Percentiles rank a stretch among this genome's conserved stretches.
phyloP scores from a whole-genome alignment of 2,888 invertebrate species.

The Ormyrus labotus region DNA sequence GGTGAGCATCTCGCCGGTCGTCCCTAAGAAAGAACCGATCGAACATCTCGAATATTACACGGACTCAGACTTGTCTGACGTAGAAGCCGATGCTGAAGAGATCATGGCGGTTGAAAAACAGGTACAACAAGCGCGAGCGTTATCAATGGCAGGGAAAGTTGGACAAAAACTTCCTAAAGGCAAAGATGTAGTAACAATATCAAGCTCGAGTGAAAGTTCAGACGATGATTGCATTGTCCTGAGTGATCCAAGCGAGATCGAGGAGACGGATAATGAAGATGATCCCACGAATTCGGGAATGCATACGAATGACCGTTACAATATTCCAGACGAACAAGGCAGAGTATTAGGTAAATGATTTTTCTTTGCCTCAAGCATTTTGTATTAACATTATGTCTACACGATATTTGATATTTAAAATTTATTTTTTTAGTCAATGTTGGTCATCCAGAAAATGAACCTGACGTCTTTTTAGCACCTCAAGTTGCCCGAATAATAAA shows the following conservation, averaged over 20 bases:
- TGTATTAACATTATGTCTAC: not conserved
- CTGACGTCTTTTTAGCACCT: conserved; percentile 93
- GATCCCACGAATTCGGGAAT: conserved; percentile 94
- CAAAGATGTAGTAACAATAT: conserved; percentile 85
- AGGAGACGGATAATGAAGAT: conserved; percentile 86
- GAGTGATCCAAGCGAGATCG: conserved; percentile 88
- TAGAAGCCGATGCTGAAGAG: conserved; percentile 69
- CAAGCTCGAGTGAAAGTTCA: conserved; percentile 81
- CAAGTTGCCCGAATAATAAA: conserved; percentile 94
- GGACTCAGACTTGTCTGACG: conserved; percentile 74
- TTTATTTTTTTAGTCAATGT: conserved; percentile 82
- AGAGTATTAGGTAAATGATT: conserved; percentile 80
- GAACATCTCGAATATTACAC: conserved; percentile 71
- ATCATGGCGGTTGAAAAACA: conserved; percentile 64
- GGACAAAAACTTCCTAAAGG: conserved; percentile 69
- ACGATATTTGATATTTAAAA: not conserved
- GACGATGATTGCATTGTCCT: conserved; percentile 93
- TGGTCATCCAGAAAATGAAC: conserved; percentile 93
- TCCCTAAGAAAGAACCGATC: conserved; percentile 72
- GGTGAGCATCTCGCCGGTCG: conserved; percentile 77
- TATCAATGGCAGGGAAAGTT: conserved; percentile 52
- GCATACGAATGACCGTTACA: conserved; percentile 95
- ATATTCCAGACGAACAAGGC: conserved; percentile 93
- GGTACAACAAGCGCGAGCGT: conserved; percentile 66
- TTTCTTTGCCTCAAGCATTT: not conserved